Evolutionary conservation across 2,888 invertebrate genomes (phyloP), one percentile per base, ranked within the genome.

Genomic region (Helobdella robusta): DNA sequence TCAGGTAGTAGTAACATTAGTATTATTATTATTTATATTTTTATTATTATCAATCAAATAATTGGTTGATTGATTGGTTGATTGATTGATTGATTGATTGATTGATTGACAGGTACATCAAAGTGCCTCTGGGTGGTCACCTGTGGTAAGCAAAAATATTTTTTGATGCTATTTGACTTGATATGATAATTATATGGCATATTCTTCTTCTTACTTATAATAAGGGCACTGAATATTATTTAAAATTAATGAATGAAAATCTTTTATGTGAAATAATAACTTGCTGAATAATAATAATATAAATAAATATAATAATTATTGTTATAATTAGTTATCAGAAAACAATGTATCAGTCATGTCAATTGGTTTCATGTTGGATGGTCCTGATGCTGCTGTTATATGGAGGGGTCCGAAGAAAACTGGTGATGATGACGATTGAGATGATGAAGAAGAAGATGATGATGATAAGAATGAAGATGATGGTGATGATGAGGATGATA

Each of bases 331-430:
- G 86, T 91, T 88, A 72, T 75, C 78, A 3, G 89, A 89, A 68
- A 97, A 98, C 76, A 98, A 98, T 80, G 83, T 99, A 54, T 89
- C 89, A 5, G 83, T 98, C 59, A 97, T 98, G 94, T 97, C 95
- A 0, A 90, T 97, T 76, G 97, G 94, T 0, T 79, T 79, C 68
- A 70, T 79, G n/a, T 70, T 79, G 18, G 69, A 85, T 58, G 87
- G 87, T 72, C 86, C 88, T 0, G 91, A 91, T 76, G 91, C 93
- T 78, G 95, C 97, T 0, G 89, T 99, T n/a, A 94, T 99, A 74
- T 98, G 98, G 98, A 84, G 98, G 73, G 98, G 98, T 34, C 97
- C 98, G 0, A 92, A 95, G 80, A 99, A 98, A 81, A 97, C 95
- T 82, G 90, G 89, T 85, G 36, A 28, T 32, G n/a, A 23, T 58